Evolutionary conservation across 2,888 invertebrate genomes (phyloP), one percentile per base, ranked within the genome.

Genomic region (Beris morrisii): DNA sequence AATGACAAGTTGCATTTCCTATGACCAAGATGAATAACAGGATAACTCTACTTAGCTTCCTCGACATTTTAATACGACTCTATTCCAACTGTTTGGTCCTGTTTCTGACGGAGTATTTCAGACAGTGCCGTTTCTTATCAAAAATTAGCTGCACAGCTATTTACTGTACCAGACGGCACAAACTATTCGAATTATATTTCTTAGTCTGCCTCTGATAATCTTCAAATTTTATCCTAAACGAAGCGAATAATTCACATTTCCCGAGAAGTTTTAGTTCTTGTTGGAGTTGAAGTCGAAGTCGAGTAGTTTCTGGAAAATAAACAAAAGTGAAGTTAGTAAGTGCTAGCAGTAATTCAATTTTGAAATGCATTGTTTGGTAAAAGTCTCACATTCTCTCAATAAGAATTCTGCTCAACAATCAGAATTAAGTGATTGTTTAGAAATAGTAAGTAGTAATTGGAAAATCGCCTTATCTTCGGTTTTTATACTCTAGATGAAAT

Each of bases 211-310:
- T 38, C 38, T 38, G 22, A 38, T 7, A 38, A 38, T 38, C 38
- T 38, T 5, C 5, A 38, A 9, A 7, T 38, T 38, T 38, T 9
- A 38, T 9, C 38, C 7, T 38, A 32, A 4, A 30, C 43, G n/a
- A 61, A 72, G 74, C 74, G 75, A 76, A 32, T 76, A 71, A 73
- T 75, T 77, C 75, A 77, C 78, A 77, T 76, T 69, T 74, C 75
- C 75, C 72, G 71, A 68, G 66, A 54, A 67, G 57, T 69, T 67
- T 44, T 45, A 38, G 38, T 38, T 38, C 38, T 9, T 7, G 46
- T 15, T 28, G 22, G 31, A 12, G 45, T 46, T n/a, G 56, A 38
- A 56, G 43, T 56, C 12, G 13, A 56, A 38, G 13, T 11, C 6
- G 44, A 13, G 48, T 52, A 65, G 12, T 50, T 57, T 43, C 65